Evolutionary conservation across 1,140 invertebrate species (phyloP).

Genomic region (Andricus grossulariae): DNA sequence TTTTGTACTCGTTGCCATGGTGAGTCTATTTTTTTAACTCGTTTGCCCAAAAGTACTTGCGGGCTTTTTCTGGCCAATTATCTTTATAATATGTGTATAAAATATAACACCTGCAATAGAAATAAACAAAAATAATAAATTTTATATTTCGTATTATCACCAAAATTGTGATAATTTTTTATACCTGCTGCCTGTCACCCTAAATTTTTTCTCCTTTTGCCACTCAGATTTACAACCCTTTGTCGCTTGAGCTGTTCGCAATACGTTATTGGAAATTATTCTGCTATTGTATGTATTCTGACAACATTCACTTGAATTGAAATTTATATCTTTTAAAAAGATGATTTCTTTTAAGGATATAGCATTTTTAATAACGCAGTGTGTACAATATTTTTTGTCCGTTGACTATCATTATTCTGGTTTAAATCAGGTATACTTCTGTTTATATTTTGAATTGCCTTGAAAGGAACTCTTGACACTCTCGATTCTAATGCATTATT

Average conservation of each 20-base stretch:
- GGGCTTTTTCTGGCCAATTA: conserved; percentile 35
- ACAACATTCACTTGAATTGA: conserved; percentile 12
- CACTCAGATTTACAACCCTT: conserved; percentile 28
- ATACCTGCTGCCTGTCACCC: conserved; percentile 42
- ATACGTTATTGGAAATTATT: conserved; percentile 24
- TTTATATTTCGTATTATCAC: neutral
- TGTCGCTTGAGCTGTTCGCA: conserved; percentile 31
- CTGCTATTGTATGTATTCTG: conserved; percentile 24
- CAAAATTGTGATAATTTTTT: neutral
- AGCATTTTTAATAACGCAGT: no score
- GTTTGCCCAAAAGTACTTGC: neutral
- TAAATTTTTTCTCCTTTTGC: conserved; percentile 35
- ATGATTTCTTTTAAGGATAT: no score
- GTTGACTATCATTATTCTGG: neutral
- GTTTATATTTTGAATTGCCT: neutral
- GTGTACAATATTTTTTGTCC: neutral
- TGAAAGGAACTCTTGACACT: no score
- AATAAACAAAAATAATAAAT: neutral
- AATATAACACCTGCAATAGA: conserved; percentile 10
- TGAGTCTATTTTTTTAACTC: neutral
- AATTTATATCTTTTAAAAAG: no score
- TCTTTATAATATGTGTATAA: conserved; percentile 39
- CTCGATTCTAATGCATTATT: no score
- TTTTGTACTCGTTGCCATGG: conserved; percentile 37
- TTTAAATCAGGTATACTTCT: neutral